phyloP scores from a whole-genome alignment of 2,888 invertebrate genomes.

The Empis livida region DNA sequence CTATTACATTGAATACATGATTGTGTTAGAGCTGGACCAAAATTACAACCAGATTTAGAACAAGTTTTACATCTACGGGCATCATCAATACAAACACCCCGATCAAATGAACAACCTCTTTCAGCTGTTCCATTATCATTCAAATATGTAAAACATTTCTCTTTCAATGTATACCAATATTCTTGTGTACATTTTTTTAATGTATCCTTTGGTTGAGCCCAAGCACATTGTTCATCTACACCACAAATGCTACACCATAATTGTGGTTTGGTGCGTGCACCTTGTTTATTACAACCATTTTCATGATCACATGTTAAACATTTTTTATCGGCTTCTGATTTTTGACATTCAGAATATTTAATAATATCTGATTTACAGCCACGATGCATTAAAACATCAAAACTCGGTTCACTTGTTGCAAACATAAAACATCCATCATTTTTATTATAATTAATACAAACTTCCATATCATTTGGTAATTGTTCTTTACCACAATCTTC shows the following conservation, averaged over 20 bases:
- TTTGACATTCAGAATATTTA: conserved; percentile 12
- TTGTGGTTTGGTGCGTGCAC: conserved; percentile 9
- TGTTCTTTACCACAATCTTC: conserved; percentile 10
- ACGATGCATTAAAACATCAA: conserved; percentile 12
- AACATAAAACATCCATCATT: conserved; percentile 18
- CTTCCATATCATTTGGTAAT: not conserved
- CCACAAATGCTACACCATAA: conserved; percentile 15
- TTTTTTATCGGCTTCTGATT: conserved; percentile 3
- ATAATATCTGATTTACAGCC: conserved; percentile 19
- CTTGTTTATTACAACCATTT: conserved; percentile 13
- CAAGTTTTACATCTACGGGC: conserved; percentile 10
- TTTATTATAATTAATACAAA: conserved; percentile 15
- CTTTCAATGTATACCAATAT: conserved; percentile 13
- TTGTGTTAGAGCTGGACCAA: conserved; percentile 8
- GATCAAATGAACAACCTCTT: conserved; percentile 15
- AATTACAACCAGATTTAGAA: conserved; percentile 12
- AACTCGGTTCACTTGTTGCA: conserved; percentile 7
- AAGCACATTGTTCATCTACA: conserved; percentile 11
- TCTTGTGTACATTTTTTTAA: conserved; percentile 9
- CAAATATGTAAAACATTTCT: conserved; percentile 12
- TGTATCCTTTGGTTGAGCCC: conserved; percentile 9
- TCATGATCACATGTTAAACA: conserved; percentile 9
- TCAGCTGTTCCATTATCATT: conserved; percentile 7
- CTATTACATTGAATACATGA: conserved; percentile 15
- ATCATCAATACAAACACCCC: conserved; percentile 11